Evolutionary conservation across 2,113 vertebrate species (phyloP).

Genomic region (Etia nguti): DNA sequence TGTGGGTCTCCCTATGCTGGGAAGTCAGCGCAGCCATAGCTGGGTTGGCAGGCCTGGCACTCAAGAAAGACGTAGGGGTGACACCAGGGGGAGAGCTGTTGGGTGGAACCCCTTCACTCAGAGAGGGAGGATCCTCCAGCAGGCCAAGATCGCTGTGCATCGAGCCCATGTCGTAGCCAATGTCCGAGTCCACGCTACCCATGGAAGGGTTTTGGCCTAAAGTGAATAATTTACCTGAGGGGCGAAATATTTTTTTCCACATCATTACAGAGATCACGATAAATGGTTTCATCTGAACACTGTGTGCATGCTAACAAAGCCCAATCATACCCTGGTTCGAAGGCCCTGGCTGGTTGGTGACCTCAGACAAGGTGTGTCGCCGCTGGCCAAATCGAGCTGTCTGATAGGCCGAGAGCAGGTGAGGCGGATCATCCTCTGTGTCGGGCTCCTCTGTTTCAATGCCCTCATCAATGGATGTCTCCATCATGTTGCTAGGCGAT

Average conservation of each 20-base stretch:
- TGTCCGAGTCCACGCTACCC: slow-evolving; percentile 86
- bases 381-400: slow-evolving; percentile 85
- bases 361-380: slow-evolving; percentile 93
- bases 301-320: not conserved
- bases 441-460: slow-evolving; percentile 88
- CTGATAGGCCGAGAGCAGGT: slow-evolving; percentile 83
- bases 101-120: slow-evolving; percentile 79
- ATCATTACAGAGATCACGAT: not conserved
- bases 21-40: slow-evolving; percentile 84
- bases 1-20: slow-evolving; percentile 88
- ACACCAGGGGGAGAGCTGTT: slow-evolving; percentile 72
- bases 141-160: slow-evolving; percentile 84
- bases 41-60: slow-evolving; percentile 82
- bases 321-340: slow-evolving; percentile 74
- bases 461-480: slow-evolving; percentile 94
- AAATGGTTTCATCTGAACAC: not conserved
- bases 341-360: slow-evolving; percentile 83
- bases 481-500: slow-evolving; percentile 93
- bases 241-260: not conserved
- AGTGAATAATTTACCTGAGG: slow-evolving; percentile 83
- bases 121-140: slow-evolving; percentile 80
- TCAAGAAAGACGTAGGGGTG: slow-evolving; percentile 71
- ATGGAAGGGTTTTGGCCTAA: slow-evolving; percentile 86
- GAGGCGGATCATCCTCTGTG: slow-evolving; percentile 82
- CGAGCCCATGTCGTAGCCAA: slow-evolving; percentile 85